Evolutionary conservation across 2,797 vertebrate species (phyloP).

Genomic region (Sandelia bainsii): DNA sequence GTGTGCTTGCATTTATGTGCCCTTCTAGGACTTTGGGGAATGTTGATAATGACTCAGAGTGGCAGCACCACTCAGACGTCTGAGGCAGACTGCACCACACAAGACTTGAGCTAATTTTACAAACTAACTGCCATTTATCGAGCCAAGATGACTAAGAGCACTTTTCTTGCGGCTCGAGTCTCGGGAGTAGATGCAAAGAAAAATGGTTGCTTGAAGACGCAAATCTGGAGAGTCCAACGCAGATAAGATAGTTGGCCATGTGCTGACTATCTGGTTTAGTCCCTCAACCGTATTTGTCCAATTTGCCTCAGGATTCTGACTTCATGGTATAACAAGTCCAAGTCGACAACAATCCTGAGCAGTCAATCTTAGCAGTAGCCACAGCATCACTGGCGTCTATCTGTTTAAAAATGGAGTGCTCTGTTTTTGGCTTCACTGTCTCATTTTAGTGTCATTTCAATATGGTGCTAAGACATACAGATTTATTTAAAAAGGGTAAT

Average conservation of each 20-base stretch:
- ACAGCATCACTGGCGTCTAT: not conserved
- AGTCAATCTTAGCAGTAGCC: not conserved
- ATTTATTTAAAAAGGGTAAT: not conserved
- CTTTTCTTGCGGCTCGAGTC: constrained; percentile 1
- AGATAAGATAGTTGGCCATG: not conserved
- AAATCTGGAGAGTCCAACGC: not conserved
- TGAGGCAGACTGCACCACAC: constrained; percentile 29
- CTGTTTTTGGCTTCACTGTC: not conserved
- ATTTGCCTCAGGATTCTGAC: not conserved
- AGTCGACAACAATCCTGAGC: not conserved
- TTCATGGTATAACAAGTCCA: not conserved
- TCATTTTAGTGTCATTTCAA: not conserved
- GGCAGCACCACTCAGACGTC: constrained; percentile 28
- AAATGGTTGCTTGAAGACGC: not conserved
- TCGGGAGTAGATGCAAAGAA: not conserved
- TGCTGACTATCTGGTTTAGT: not conserved
- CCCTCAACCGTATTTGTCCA: not conserved
- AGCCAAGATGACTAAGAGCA: constrained; percentile 37
- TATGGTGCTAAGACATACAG: not conserved
- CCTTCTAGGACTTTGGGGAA: constrained; percentile 6
- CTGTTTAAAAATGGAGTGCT: not conserved
- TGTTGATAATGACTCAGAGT: constrained; percentile 38
- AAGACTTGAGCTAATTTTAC: constrained; percentile 35
- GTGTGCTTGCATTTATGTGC: not conserved
- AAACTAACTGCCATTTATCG: constrained; percentile 2